Evolutionary conservation across 2,797 vertebrate genomes (phyloP).

Genomic region (Melanotaenia boesemani): DNA sequence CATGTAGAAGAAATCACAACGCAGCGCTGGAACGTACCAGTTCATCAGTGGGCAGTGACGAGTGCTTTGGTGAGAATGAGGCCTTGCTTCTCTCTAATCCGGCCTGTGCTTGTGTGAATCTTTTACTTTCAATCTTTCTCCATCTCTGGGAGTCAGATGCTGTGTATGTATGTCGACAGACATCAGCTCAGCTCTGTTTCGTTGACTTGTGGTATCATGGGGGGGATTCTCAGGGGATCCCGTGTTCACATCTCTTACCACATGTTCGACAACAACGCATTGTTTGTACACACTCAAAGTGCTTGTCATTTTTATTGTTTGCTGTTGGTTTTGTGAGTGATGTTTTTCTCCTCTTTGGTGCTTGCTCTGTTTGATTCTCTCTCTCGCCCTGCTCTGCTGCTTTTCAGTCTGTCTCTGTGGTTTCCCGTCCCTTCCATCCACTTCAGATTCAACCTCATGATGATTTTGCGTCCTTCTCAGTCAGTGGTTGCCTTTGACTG

Average conservation of each 20-base stretch:
- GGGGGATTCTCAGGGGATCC: slow-evolving; percentile 61
- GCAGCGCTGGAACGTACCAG: not conserved
- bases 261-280: slow-evolving; percentile 57
- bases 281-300: slow-evolving; percentile 70
- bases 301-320: slow-evolving; percentile 67
- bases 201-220: slow-evolving; percentile 55
- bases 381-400: slow-evolving; percentile 31
- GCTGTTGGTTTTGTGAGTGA: slow-evolving; percentile 46
- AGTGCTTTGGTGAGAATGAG: slow-evolving; percentile 41
- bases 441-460: slow-evolving; percentile 65
- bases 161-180: slow-evolving; percentile 47
- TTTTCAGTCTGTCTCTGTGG: slow-evolving; percentile 40
- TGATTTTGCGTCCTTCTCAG: slow-evolving; percentile 76
- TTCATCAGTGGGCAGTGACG: slow-evolving; percentile 11
- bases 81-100: slow-evolving; percentile 39
- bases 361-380: slow-evolving; percentile 44
- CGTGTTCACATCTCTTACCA: slow-evolving; percentile 69
- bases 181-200: slow-evolving; percentile 61
- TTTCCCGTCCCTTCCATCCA: slow-evolving; percentile 55
- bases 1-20: not conserved
- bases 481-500: slow-evolving; percentile 73
- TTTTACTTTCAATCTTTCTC: slow-evolving; percentile 43
- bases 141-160: slow-evolving; percentile 50
- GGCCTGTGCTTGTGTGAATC: slow-evolving; percentile 45
- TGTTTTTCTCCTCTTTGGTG: slow-evolving; percentile 47